These are phyloP conservation scores for Endomychus coccineus DNA, from an alignment of 2,888 invertebrate genomes.

Conservation along the genomic window DNA sequence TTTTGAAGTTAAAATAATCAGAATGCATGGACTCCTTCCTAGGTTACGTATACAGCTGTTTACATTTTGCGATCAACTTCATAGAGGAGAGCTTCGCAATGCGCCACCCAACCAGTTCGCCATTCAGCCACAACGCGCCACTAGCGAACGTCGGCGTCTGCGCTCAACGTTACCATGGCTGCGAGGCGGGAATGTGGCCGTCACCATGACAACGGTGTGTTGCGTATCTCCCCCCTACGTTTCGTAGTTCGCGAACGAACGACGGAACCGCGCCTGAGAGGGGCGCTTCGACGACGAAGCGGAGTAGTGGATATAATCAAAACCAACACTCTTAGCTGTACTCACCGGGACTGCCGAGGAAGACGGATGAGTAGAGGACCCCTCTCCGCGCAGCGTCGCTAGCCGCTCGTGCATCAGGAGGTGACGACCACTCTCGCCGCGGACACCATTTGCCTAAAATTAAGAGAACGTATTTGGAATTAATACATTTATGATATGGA, in stretches of 20 bases:
- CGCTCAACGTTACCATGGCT: conserved; percentile 40
- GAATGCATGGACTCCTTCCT: too few relatives aligned
- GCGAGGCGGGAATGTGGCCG: conserved; percentile 47
- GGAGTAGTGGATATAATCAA: not conserved
- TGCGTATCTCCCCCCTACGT: conserved; percentile 20
- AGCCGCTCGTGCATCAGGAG: conserved; percentile 62
- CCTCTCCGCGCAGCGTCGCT: conserved; percentile 72
- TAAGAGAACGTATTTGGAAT: conserved; percentile 32
- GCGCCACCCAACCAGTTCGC: conserved; percentile 31
- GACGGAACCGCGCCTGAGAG: conserved; percentile 17
- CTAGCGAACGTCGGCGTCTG: conserved; percentile 30
- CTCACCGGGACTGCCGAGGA: conserved; percentile 85
- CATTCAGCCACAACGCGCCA: conserved; percentile 33
- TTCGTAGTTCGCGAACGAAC: conserved; percentile 5
- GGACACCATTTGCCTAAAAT: conserved; percentile 86
- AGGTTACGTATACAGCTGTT: too few relatives aligned
- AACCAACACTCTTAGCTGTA: conserved; percentile 34
- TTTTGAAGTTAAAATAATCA: too few relatives aligned
- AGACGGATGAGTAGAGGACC: conserved; percentile 83
- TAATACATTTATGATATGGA: too few relatives aligned
- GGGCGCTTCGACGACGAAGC: conserved; percentile 14
- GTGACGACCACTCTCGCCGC: conserved; percentile 72
- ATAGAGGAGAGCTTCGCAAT: conserved; percentile 11
- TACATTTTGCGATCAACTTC: too few relatives aligned
- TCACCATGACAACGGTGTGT: conserved; percentile 43